These are phyloP conservation scores for Callosobruchus maculatus DNA, from an alignment of 2,888 invertebrate species.

Conservation along the genomic window DNA sequence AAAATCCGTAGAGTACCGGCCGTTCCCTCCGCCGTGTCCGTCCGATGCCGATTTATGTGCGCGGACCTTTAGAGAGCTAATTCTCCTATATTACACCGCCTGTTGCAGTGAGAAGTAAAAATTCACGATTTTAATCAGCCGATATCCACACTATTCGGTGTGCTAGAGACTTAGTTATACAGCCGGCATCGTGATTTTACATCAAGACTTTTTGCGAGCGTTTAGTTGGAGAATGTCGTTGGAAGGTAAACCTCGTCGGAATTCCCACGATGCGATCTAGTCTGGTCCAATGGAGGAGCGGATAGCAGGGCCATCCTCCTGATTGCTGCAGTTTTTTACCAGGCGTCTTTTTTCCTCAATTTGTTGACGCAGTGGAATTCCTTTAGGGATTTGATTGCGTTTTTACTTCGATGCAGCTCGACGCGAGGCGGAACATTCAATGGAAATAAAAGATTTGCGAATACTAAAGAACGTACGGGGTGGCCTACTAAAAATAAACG, in stretches of 20 bases:
- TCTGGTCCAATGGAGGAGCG: not conserved
- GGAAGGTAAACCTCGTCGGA: not conserved
- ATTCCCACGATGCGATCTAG: not conserved
- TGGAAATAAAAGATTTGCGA: too few species aligned
- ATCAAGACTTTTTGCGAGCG: not conserved
- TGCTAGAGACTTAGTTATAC: not conserved
- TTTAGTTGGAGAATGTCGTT: not conserved
- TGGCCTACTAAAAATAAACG: too few species aligned
- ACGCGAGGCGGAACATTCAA: too few species aligned
- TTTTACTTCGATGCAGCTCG: not conserved
- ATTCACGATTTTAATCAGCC: too few species aligned
- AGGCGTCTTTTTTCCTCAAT: not conserved
- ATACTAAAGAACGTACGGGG: too few species aligned
- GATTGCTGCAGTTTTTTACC: not conserved
- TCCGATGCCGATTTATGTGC: too few species aligned
- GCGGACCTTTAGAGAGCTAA: too few species aligned
- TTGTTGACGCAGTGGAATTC: not conserved
- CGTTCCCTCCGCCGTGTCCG: too few species aligned
- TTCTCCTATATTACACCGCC: too few species aligned
- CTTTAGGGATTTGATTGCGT: not conserved
- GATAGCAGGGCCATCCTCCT: not conserved
- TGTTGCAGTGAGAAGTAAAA: too few species aligned
- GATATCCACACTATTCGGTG: not conserved
- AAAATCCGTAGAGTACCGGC: too few species aligned
- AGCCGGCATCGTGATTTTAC: not conserved